phyloP scores from a whole-genome alignment of 2,113 vertebrate genomes.

The Stercorarius parasiticus region DNA sequence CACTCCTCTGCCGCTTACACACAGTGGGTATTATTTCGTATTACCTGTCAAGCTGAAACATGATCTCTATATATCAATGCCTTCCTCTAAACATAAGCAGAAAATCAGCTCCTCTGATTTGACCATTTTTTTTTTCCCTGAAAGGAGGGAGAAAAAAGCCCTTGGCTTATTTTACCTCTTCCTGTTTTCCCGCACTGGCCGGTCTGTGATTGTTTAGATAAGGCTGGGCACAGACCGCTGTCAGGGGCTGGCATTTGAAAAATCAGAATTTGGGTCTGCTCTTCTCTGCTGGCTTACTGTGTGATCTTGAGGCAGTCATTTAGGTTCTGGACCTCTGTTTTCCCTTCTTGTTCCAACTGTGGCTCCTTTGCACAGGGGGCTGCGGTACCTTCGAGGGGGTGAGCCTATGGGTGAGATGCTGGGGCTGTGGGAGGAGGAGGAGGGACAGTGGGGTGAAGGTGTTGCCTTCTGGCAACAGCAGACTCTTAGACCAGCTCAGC shows the following conservation, averaged over 20 bases:
- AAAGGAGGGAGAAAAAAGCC: neutral
- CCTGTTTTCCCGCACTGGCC: neutral
- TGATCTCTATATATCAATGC: neutral
- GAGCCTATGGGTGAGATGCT: accelerated
- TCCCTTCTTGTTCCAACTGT: neutral
- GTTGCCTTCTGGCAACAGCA: neutral
- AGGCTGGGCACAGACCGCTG: neutral
- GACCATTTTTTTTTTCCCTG: neutral
- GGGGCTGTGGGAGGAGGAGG: neutral
- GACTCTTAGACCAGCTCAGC: neutral
- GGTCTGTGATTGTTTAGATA: neutral
- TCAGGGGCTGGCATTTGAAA: neutral
- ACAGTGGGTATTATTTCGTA: neutral
- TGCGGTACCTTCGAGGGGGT: neutral
- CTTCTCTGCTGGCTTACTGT: neutral
- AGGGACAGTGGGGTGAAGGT: neutral
- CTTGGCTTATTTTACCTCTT: conserved; percentile 24
- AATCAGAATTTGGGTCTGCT: neutral
- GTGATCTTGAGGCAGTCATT: neutral
- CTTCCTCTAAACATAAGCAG: neutral
- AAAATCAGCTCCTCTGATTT: conserved; percentile 8
- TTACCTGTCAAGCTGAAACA: neutral
- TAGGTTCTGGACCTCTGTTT: neutral
- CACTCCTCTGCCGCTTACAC: neutral
- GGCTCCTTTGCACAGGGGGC: neutral